phyloP scores from a whole-genome alignment of 2,113 vertebrate genomes.

The Tursiops truncatus region DNA sequence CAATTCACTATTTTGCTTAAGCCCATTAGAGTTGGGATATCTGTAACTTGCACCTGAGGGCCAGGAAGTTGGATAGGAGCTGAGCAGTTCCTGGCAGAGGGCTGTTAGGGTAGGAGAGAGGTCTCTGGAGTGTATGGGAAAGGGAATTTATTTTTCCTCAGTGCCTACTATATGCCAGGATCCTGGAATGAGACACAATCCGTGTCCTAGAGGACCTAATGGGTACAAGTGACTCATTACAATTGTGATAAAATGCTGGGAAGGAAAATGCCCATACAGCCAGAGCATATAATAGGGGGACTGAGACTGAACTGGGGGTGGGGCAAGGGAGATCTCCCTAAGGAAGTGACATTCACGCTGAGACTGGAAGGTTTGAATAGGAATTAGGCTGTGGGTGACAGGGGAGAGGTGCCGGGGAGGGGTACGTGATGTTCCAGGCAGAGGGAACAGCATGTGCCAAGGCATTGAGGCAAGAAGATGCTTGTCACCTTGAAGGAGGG shows the following conservation, averaged over 20 bases:
- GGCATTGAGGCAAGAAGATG: background rate
- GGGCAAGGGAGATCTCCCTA: background rate
- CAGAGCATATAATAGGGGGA: background rate
- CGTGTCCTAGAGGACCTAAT: background rate
- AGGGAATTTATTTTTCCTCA: background rate
- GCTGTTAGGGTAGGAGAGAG: background rate
- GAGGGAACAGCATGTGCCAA: background rate
- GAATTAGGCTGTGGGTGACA: background rate
- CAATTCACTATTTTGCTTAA: background rate
- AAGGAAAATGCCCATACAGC: background rate
- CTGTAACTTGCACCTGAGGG: background rate
- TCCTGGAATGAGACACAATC: background rate
- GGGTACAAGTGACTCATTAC: background rate
- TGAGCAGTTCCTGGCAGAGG: background rate
- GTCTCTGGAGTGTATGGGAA: background rate
- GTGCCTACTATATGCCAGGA: background rate
- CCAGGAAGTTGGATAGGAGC: background rate
- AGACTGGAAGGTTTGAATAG: background rate
- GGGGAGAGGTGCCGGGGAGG: fast-evolving
- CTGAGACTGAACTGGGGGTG: background rate
- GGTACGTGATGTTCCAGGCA: background rate
- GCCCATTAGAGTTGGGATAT: background rate
- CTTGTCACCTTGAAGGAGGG: background rate
- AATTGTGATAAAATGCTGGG: background rate
- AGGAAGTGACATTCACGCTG: background rate